Evolutionary conservation across 2,888 invertebrate genomes (phyloP).

Genomic region (Tethea ocularis): DNA sequence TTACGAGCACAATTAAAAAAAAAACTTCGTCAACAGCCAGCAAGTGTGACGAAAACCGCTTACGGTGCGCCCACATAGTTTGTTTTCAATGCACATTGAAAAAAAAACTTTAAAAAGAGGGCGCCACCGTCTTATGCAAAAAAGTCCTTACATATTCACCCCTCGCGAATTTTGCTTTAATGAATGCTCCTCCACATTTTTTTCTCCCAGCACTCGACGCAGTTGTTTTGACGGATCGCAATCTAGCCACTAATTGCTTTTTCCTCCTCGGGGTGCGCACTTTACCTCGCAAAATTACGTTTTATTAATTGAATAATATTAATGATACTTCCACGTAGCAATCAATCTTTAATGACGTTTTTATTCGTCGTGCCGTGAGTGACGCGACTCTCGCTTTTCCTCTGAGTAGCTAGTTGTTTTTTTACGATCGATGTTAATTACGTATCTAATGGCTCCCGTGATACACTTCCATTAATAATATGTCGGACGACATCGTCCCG

Average conservation of each 20-base stretch:
- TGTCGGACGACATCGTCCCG: conserved; percentile 70
- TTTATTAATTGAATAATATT: conserved; percentile 84
- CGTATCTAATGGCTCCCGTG: conserved; percentile 82
- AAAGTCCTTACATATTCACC: conserved; percentile 83
- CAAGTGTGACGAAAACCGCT: conserved; percentile 82
- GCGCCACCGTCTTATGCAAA: conserved; percentile 82
- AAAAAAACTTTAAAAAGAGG: conserved; percentile 71
- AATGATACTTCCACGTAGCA: conserved; percentile 79
- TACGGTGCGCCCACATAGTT: conserved; percentile 81
- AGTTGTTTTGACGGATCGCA: conserved; percentile 84
- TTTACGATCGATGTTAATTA: conserved; percentile 80
- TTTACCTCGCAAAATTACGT: conserved; percentile 79
- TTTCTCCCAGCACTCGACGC: conserved; percentile 67
- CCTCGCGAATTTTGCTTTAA: conserved; percentile 81
- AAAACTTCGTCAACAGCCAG: conserved; percentile 72
- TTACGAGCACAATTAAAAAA: conserved; percentile 79
- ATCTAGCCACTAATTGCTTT: conserved; percentile 84
- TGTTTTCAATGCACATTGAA: conserved; percentile 61
- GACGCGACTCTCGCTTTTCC: conserved; percentile 65
- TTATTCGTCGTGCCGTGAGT: conserved; percentile 74
- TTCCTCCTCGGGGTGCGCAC: conserved; percentile 79
- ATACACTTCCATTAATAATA: conserved; percentile 83
- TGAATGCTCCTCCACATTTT: conserved; percentile 79
- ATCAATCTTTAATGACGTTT: conserved; percentile 83
- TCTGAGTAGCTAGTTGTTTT: conserved; percentile 62